Evolutionary conservation across 2,888 invertebrate species (phyloP), one percentile per base, ranked within the genome.

Genomic region (Glyphotaelius pellucidus): DNA sequence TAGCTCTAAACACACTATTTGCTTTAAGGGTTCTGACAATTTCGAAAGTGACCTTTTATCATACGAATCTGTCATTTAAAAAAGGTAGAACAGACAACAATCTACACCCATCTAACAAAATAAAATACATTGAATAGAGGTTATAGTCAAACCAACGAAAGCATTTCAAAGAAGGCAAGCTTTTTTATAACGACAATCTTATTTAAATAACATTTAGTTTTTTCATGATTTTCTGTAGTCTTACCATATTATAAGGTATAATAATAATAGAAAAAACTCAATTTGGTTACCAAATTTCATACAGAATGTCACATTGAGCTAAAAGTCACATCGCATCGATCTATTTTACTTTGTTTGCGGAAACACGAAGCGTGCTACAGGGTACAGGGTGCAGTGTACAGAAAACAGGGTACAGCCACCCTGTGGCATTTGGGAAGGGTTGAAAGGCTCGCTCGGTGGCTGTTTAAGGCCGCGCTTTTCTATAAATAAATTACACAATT

Each of bases 291-390:
- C 35, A 31, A 7, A 42, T 31, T 42, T 67, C 92, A 81, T 67
- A 84, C 91, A 91, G 67, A 92, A 91, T 90, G 91, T 90, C 90
- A 91, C 91, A 91, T 91, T 92, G 84, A 88, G 90, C 90, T 85
- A 80, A 88, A 90, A 90, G 90, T 91, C 91, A 91, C 90, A 92
- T 92, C 84, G 80, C 90, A 91, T 92, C 92, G 90, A 92, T 91
- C 91, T 91, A 84, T 91, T 90, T 86, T 91, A 92, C 91, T 91
- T 92, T 92, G 90, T 86, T 67, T 86, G 81, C 38, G 89, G 86
- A 89, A 91, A 90, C 90, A 81, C 81, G 42, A 81, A 38, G n/a
- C 90, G 81, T 81, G 42, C 25, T n/a, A 67, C 67, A 67, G 67
- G 19, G 67, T 67, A 7, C 67, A n/a, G 67, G 9, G 7, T 67